Base-by-base conservation (phyloP, 2,888 invertebrate species). In the Epinotia brunnichana region DNA sequence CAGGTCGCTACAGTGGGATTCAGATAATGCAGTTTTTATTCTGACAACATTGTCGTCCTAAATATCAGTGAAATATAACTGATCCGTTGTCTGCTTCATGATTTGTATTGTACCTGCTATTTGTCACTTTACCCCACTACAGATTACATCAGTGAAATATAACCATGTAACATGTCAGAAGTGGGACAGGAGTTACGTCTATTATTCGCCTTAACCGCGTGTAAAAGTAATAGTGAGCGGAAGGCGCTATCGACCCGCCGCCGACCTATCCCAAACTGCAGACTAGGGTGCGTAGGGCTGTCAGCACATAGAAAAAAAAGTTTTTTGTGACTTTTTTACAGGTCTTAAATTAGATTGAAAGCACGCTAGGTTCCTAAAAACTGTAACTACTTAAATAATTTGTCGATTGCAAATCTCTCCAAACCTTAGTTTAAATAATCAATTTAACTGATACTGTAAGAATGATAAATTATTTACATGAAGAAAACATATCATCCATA, bases 261-360 rank as follows among this genome's bases (percentile, higher is more conserved):
- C 78, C 81, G 87, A 89, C 90, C 90, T 89, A 87, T 84, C 90
- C 86, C 86, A 90, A 89, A 86, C 79, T 78, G 78, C 75, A 80
- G 79, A 80, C 80, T 74, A 70, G 64, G 69, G 71, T 35, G 51
- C 44, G 61, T 75, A 84, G 83, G 83, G 86, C 76, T 84, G 81
- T 62, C 78, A 79, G 21, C 74, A 1, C n/a, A 3, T 0, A n/a
- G n/a, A 48, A 48, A 48, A 35, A 35, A 35, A 35, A 35, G 0
- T 7, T 9, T 9, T 35, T 35, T n/a, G n/a, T n/a, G n/a, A n/a
- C n/a, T n/a, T n/a, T n/a, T n/a, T n/a, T n/a, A n/a, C n/a, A n/a
- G n/a, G n/a, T n/a, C n/a, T n/a, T n/a, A n/a, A 24, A 24, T 35
- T 35, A 35, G 9, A 7, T 35, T 7, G 35, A 9, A 9, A 35